Conservation (phyloP, 2,113 vertebrate genomes). For the Agapornis roseicollis region DNA sequence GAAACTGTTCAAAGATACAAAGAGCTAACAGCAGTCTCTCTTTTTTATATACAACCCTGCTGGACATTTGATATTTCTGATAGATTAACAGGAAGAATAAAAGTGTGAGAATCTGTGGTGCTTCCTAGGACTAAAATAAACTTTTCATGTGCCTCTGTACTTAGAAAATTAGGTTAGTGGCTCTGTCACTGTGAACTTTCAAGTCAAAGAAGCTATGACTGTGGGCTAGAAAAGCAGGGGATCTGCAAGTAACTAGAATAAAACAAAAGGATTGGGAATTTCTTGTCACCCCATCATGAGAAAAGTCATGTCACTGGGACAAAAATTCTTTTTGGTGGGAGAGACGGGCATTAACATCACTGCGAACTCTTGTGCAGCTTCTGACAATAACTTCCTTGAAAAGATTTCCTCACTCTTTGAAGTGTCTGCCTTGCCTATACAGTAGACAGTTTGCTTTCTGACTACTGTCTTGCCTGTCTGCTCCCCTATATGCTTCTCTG, state of each 20-base stretch:
- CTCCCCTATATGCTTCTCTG: slow-evolving; percentile 23
- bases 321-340: neutral
- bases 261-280: neutral
- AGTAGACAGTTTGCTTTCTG: slow-evolving; percentile 36
- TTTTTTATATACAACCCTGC: neutral
- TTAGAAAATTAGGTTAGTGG: neutral
- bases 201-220: neutral
- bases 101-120: neutral
- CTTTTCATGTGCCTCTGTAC: neutral
- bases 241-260: neutral
- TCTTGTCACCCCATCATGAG: neutral
- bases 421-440: slow-evolving; percentile 6
- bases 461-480: slow-evolving; percentile 33
- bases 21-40: neutral
- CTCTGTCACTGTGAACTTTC: slow-evolving; percentile 4
- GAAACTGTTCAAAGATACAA: neutral
- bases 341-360: neutral
- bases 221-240: neutral
- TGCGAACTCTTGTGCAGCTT: neutral
- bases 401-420: slow-evolving; percentile 36
- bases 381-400: slow-evolving; percentile 20
- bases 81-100: neutral
- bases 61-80: neutral
- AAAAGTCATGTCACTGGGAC: neutral
- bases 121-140: neutral